Base-by-base conservation (phyloP, 2,888 invertebrate species). In the Pasiphila rectangulata region DNA sequence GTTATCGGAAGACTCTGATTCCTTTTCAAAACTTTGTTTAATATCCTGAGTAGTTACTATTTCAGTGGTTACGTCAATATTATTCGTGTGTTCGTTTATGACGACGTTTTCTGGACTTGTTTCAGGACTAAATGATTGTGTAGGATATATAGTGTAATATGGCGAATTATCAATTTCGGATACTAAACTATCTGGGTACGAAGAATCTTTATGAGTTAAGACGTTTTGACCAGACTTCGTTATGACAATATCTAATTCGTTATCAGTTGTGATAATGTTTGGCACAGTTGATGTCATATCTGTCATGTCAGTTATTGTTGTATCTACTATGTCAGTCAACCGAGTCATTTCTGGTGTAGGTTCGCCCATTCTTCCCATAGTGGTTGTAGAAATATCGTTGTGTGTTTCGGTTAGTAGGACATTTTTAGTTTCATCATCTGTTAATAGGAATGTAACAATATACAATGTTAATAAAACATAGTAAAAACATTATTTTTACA, bases 351-450 rank as follows among this genome's bases (percentile, higher is more conserved):
- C 70, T 59, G 65, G 63, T 47, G 61, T 63, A 54, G 60, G 61
- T 60, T 72, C 67, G 51, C 54, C 70, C 56, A 66, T 67, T 64
- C 62, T 67, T 69, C 62, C 75, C 64, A 64, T 56, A 48, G 72
- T 67, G 40, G 73, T 71, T 57, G 75, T 75, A 43, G 68, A 67
- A 57, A 61, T 67, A 64, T 79, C 73, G 68, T 67, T 69, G 76
- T 75, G 63, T 69, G 72, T 80, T 79, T 85, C 86, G 61, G 84
- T 86, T 87, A 88, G 83, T 87, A 79, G 78, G 78, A 80, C 59
- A 83, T 75, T 72, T 81, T 79, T 83, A 82, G 80, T 77, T 74
- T 75, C 75, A 68, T 78, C 85, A 88, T 87, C 88, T 88, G 88
- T 88, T 88, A 86, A 87, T 85, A 61, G 79, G 83, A 85, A 84